These are phyloP conservation scores for Patella pellucida DNA, from an alignment of 2,888 invertebrate species.

Conservation along the genomic window DNA sequence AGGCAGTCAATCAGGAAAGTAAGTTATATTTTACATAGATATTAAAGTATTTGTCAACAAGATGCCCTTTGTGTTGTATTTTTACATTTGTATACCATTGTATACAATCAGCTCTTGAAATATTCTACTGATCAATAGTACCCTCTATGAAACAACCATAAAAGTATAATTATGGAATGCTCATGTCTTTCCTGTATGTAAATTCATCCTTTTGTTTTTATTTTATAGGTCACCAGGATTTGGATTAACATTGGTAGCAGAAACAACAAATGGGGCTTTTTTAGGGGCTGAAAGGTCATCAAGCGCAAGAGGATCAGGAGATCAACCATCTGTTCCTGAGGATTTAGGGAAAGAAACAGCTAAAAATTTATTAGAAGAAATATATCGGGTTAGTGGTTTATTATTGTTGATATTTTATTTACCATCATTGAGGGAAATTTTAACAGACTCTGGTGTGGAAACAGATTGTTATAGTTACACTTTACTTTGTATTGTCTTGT, in stretches of 20 bases:
- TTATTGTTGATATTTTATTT: no score
- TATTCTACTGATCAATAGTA: no score
- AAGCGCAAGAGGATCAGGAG: slow-evolving; percentile 72
- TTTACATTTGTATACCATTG: no score
- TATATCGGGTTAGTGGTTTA: slow-evolving; percentile 75
- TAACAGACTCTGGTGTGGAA: no score
- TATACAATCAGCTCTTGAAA: no score
- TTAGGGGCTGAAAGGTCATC: slow-evolving; percentile 72
- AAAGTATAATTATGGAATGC: no score
- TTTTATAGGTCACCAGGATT: slow-evolving; percentile 77
- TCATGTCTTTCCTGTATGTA: neutral
- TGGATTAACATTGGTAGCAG: slow-evolving; percentile 90
- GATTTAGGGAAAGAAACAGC: slow-evolving; percentile 90
- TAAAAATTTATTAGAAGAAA: slow-evolving; percentile 86
- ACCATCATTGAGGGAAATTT: no score
- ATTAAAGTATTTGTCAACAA: no score
- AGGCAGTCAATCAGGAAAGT: slow-evolving; percentile 87
- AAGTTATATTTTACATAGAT: slow-evolving; percentile 37
- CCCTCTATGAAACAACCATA: no score
- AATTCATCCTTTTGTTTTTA: neutral
- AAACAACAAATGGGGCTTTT: slow-evolving; percentile 84
- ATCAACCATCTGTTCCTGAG: slow-evolving; percentile 84
- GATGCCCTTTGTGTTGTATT: no score
- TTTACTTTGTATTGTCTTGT: no score
- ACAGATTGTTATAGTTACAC: no score